Evolutionary conservation across 2,113 vertebrate species (phyloP).

Genomic region (Cottus gobio): DNA sequence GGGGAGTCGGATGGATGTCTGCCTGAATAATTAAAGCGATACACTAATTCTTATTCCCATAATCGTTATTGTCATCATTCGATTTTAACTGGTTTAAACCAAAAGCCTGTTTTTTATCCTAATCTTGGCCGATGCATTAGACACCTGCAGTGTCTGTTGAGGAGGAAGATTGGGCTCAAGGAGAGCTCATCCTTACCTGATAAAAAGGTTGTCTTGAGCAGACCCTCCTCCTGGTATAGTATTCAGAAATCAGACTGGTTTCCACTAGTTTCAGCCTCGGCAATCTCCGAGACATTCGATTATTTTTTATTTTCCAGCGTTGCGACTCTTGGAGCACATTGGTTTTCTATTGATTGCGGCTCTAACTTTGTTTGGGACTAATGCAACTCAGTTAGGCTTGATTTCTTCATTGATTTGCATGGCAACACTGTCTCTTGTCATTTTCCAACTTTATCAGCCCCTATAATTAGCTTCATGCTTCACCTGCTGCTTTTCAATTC

Average conservation of each 20-base stretch:
- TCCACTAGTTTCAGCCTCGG: constrained; percentile 35
- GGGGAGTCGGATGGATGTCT: constrained; percentile 19
- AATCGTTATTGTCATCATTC: constrained; percentile 14
- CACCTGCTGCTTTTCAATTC: not conserved
- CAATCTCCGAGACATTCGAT: constrained; percentile 27
- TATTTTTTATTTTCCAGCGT: constrained; percentile 4
- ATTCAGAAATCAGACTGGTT: constrained; percentile 53
- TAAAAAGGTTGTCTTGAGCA: constrained; percentile 8
- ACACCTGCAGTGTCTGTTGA: constrained; percentile 35
- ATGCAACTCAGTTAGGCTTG: constrained; percentile 51
- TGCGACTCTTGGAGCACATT: constrained; percentile 48
- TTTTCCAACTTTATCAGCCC: constrained; percentile 34
- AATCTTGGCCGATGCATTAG: constrained; percentile 42
- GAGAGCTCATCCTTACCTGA: constrained; percentile 28
- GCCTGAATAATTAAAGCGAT: constrained; percentile 58
- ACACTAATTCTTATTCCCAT: constrained; percentile 20
- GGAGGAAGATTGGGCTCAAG: constrained; percentile 40
- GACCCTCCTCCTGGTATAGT: not conserved
- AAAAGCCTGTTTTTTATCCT: constrained; percentile 14
- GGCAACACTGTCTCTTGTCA: constrained; percentile 35
- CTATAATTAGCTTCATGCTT: constrained; percentile 14
- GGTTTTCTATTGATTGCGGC: constrained; percentile 61
- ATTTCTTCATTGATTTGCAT: constrained; percentile 61
- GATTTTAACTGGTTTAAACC: constrained; percentile 10
- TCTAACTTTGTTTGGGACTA: constrained; percentile 54